Evolutionary conservation across 1,140 invertebrate species (phyloP), one percentile per base, ranked within the genome.

Genomic region (Oryctes rhinoceros): DNA sequence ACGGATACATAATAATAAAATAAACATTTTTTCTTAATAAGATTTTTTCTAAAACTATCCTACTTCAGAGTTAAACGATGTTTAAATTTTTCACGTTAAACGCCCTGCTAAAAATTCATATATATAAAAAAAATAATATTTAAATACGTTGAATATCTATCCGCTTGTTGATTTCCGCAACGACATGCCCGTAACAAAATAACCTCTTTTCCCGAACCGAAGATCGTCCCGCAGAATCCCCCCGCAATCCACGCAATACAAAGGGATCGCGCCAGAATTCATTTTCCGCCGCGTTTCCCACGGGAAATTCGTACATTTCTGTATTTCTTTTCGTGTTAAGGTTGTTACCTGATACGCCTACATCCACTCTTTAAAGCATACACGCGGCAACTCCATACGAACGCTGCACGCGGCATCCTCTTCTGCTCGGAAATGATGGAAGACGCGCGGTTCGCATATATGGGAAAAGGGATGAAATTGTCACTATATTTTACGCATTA

Each of bases 221-320:
- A 30, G 24, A 30, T 30, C 24, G 24, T 30, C 24, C 24, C 24
- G 24, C 24, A 30, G 24, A 30, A 30, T 30, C 24, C 24, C 24
- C 53, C 53, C 4, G 18, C 53, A 59, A 59, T n/a, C 53, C 15
- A 18, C 53, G n/a, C 24, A 30, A 59, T 59, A 59, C 18, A 18
- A 18, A 59, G 15, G 53, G 53, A n/a, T 18, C 15, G 20, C 10
- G 65, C 3, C 7, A 71, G 65, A 71, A 71, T 71, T 71, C 65
- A 71, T 71, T 71, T 71, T 71, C 65, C 65, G 24, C 24, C 20
- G 65, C 35, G 6, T 35, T 15, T 71, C 65, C 65, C 65, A 71
- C 20, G 65, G 65, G 65, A 71, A 71, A 71, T 71, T 71, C 65
- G 24, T 11, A 71, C 13, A 71, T 71, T 71, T 71, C 65, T 71